Evolutionary conservation across 2,113 vertebrate genomes (phyloP), one percentile per base, ranked within the genome.

Genomic region (Ivindomyrus marchei): DNA sequence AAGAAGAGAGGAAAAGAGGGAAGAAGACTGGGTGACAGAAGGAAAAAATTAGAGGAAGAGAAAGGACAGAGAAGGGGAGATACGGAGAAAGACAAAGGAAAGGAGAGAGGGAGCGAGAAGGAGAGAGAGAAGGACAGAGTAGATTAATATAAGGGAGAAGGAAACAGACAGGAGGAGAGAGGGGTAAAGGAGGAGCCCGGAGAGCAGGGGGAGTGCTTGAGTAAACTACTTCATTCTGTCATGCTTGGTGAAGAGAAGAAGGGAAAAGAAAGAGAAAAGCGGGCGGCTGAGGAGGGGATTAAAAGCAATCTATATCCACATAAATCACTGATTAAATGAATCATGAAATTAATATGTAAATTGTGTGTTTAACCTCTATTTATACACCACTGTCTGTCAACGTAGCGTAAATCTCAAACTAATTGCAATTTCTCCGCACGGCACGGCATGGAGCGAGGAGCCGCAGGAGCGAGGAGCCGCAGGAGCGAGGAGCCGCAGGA

Each of bases 321-420:
- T 97, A 97, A 97, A 97, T 97, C 96, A 97, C 94, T 96, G 96
- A 97, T 96, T 96, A 97, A 97, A 97, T 97, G 97, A 97, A 97
- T 97, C 97, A 97, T 97, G 97, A 97, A 97, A 97, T 97, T 97
- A 97, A 97, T 97, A 97, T 97, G 97, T 97, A 97, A 97, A 97
- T 97, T 97, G 96, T 97, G 96, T 97, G 95, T 97, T 97, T 97
- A 97, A 97, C 97, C 96, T 97, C 96, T 97, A 97, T 97, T 97
- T 97, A 97, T 97, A 96, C 94, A 97, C 95, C 95, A 96, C 96
- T 97, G 96, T 95, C 96, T 97, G 96, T 97, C 97, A 97, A 95
- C 94, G 95, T 95, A 95, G 96, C 95, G 96, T 97, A 97, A 97
- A 97, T 97, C 96, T 97, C 96, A 97, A 97, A 97, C 96, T 97